Evolutionary conservation across 2,888 invertebrate genomes (phyloP).

Genomic region (Ceratothoa steindachneri): DNA sequence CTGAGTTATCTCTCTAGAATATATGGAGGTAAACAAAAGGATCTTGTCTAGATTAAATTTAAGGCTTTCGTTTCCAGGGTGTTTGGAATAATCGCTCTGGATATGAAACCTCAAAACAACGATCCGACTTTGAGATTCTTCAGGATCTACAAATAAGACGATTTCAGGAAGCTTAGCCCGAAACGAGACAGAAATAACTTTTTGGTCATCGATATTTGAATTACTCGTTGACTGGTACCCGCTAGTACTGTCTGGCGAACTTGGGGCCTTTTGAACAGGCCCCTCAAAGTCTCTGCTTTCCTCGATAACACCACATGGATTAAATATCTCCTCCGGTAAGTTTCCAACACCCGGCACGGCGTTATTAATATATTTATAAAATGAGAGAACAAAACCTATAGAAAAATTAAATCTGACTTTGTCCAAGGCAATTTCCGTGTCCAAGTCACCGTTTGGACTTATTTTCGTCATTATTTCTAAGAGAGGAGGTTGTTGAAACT

Average conservation of each 20-base stretch:
- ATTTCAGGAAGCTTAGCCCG: slow-evolving; percentile 37
- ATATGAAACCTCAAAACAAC: slow-evolving; percentile 36
- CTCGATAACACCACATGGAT: slow-evolving; percentile 62
- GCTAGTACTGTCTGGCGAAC: slow-evolving; percentile 60
- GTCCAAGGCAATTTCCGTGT: slow-evolving; percentile 68
- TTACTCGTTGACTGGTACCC: slow-evolving; percentile 60
- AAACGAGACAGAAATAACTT: slow-evolving; percentile 37
- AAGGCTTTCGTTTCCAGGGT: slow-evolving; percentile 42
- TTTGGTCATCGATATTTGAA: slow-evolving; percentile 33
- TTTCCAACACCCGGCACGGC: slow-evolving; percentile 63
- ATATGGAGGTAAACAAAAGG: slow-evolving; percentile 33
- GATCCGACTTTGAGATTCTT: slow-evolving; percentile 31
- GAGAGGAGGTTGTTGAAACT: slow-evolving; percentile 60
- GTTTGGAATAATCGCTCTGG: slow-evolving; percentile 38
- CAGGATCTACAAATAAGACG: slow-evolving; percentile 39
- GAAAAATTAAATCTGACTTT: slow-evolving; percentile 68
- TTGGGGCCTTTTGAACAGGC: slow-evolving; percentile 55
- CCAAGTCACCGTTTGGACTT: slow-evolving; percentile 61
- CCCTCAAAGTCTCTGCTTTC: slow-evolving; percentile 50
- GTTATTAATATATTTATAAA: slow-evolving; percentile 62
- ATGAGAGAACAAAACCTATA: slow-evolving; percentile 63
- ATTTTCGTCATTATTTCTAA: slow-evolving; percentile 65
- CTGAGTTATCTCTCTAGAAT: slow-evolving; percentile 23
- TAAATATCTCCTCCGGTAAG: slow-evolving; percentile 65
- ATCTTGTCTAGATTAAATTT: slow-evolving; percentile 31